A percentile compares a stretch with the other conserved stretches of the same genome.
These are phyloP conservation scores for Sylvicapra grimmia DNA, from an alignment of 2,113 vertebrate species.

Conservation along the genomic window DNA sequence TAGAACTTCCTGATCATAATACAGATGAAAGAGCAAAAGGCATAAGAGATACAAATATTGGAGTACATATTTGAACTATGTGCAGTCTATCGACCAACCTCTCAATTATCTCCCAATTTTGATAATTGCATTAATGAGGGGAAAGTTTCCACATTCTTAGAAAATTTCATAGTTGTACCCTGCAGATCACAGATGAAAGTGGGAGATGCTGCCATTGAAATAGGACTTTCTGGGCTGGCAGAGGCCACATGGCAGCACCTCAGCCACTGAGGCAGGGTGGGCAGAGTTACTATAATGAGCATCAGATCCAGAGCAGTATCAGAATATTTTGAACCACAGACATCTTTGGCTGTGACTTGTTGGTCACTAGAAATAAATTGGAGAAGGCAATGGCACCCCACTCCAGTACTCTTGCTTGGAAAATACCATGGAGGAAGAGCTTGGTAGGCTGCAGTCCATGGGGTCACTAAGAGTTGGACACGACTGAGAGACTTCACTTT, in stretches of 20 bases:
- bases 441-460: too few relatives aligned
- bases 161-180: not conserved
- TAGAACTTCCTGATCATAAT: not conserved
- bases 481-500: too few relatives aligned
- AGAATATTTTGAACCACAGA: not conserved
- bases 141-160: not conserved
- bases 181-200: not conserved
- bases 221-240: not conserved
- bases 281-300: not conserved
- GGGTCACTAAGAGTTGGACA: rapidly evolving
- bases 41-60: not conserved
- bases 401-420: too few relatives aligned
- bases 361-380: not conserved
- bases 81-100: not conserved
- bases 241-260: not conserved
- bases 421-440: too few relatives aligned
- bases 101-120: not conserved
- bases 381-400: too few relatives aligned
- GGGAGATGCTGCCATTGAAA: not conserved
- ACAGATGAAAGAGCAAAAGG: not conserved
- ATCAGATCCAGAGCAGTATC: not conserved
- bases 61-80: not conserved
- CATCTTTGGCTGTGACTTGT: not conserved
- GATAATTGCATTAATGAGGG: not conserved
- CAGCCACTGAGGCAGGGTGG: rapidly evolving